Conservation (phyloP, 2,797 vertebrate genomes). For the Phylloscopus collybita region DNA sequence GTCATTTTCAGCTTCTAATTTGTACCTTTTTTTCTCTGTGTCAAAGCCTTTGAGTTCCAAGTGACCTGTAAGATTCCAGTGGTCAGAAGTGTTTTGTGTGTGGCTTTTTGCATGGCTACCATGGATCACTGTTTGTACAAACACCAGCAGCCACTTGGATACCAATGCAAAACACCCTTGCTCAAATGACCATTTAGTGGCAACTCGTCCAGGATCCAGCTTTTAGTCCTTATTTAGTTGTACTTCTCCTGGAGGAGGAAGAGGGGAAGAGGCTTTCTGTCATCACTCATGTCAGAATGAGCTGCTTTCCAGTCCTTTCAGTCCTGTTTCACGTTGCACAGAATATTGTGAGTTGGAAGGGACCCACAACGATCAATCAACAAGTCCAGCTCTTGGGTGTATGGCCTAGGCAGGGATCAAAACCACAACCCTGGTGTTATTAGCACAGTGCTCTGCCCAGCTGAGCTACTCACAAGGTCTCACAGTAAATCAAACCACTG, state of each 20-base stretch:
- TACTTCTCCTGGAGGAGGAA: neutral
- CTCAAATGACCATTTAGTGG: neutral
- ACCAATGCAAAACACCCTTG: neutral
- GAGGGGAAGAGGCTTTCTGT: neutral
- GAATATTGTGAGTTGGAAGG: neutral
- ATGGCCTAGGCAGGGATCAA: neutral
- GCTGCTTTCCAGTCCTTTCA: neutral
- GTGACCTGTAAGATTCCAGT: neutral
- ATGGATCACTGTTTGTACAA: conserved; percentile 16
- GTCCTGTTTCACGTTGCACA: neutral
- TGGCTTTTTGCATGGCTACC: neutral
- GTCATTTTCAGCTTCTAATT: neutral
- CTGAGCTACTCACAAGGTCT: neutral
- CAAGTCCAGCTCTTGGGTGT: neutral
- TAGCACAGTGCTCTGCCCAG: neutral
- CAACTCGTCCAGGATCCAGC: neutral
- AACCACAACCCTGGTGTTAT: neutral
- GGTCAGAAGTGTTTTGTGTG: neutral
- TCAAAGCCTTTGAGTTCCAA: neutral
- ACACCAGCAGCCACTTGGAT: conserved; percentile 35
- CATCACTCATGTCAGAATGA: neutral
- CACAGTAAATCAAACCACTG: fast-evolving
- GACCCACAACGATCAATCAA: neutral
- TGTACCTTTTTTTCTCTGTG: neutral
- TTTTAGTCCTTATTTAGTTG: conserved; percentile 51